Evolutionary conservation across 2,888 invertebrate genomes (phyloP).

Genomic region (Sarcophaga rosellei): DNA sequence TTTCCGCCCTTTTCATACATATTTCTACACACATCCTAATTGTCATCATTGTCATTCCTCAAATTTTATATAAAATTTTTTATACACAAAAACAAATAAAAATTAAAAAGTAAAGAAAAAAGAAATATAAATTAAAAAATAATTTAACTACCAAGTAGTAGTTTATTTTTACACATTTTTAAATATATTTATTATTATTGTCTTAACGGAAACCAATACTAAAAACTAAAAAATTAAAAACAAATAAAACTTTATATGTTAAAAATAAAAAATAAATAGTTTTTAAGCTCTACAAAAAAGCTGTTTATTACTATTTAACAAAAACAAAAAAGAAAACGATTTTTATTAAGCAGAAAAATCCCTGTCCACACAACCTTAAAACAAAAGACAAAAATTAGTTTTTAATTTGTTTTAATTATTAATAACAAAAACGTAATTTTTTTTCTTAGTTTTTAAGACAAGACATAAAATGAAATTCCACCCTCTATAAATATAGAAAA

Average conservation of each 20-base stretch:
- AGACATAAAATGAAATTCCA: slow-evolving; percentile 54
- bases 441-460: slow-evolving; percentile 20
- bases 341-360: neutral
- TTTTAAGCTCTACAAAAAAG: no score
- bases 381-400: slow-evolving; percentile 66
- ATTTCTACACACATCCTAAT: no score
- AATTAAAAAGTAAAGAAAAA: no score
- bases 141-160: slow-evolving; percentile 33
- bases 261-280: slow-evolving; percentile 1
- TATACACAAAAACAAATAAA: no score
- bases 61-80: slow-evolving; percentile 24
- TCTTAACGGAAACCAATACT: neutral
- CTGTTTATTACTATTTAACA: no score
- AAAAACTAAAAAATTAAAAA: slow-evolving; percentile 61
- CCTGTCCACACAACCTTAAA: slow-evolving; percentile 6
- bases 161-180: slow-evolving; percentile 35
- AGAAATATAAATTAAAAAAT: no score
- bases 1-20: neutral
- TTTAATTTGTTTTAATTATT: slow-evolving; percentile 39
- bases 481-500: slow-evolving; percentile 51
- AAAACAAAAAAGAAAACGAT: neutral
- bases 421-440: slow-evolving; percentile 17
- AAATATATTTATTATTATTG: no score
- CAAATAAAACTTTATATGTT: slow-evolving; percentile 29
- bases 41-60: slow-evolving; percentile 16